Evolutionary conservation across 2,888 invertebrate species (phyloP), one percentile per base, ranked within the genome.

Genomic region (Drosophila falleni): DNA sequence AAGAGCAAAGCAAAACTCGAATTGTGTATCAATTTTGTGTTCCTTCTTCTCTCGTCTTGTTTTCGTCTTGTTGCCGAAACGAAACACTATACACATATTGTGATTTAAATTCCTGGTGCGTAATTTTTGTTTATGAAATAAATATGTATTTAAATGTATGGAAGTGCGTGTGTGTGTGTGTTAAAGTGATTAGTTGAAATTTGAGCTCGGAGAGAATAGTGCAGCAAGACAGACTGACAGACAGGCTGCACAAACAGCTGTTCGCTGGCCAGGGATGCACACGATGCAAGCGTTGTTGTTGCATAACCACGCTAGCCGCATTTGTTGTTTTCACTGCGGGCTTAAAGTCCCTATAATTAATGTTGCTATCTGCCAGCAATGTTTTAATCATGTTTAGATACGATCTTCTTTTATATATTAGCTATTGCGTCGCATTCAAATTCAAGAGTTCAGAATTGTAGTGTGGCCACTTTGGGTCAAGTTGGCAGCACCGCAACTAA

Each of bases 1-100:
- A 59, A 59, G 68, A 63, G 65, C 66, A 73, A 64, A 74, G 58
- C 67, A 74, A 71, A 67, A 56, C 50, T 64, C 42, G 42, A 80
- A 67, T 85, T 80, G 83, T 87, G 78, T 81, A 83, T 73, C 56
- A 74, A 80, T 66, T 71, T 71, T 69, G 53, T 72, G 67, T 69
- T 73, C 37, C 66, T 55, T 58, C 54, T 64, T 23, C 23, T 23
- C 60, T 67, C 64, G 68, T 65, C 74, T 80, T 80, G 74, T 74
- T 64, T 83, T 70, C 59, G 26, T 51, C 58, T 47, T 49, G 15
- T 73, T 60, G 68, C 64, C 54, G 51, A 60, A 67, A 37, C 54
- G 44, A 46, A 60, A 64, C 63, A 65, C 29, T 41, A 41, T 54
- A 67, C 67, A 67, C 54, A 56, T 19, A 58, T 69, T 75, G 80